Evolutionary conservation across 2,888 invertebrate species (phyloP), one percentile per base, ranked within the genome.

Genomic region (Heliconius cydno): DNA sequence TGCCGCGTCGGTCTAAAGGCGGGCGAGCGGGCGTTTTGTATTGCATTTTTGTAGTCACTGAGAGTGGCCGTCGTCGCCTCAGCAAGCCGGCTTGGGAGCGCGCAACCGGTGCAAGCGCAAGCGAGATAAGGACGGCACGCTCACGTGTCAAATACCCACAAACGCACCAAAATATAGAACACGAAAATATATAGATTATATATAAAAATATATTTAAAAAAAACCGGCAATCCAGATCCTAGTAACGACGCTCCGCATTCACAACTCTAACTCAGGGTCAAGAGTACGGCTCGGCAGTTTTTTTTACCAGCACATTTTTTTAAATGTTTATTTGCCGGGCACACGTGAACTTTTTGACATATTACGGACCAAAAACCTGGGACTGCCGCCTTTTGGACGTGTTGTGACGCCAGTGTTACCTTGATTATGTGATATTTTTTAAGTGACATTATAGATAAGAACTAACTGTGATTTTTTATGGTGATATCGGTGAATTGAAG

Each of bases 1-100:
- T 95, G 95, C 95, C 95, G 95, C 94, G 95, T 93, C 90, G 91
- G 91, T 94, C 94, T 94, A 92, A 92, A 94, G 94, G 94, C 94
- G 94, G 92, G 90, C 91, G 92, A 92, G 87, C 92, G 92, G 88
- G 90, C 88, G 89, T 92, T 92, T 92, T 92, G 88, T 93, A 92
- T 90, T 91, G 92, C 92, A 93, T 92, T 92, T 90, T 92, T 92
- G 91, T 92, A 86, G 86, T 86, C 83, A 90, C 90, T 90, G 88
- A 89, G 89, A 90, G 89, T 88, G 85, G 89, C 89, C 90, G 88
- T 88, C 84, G 83, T 74, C 70, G 81, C 82, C 83, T 80, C 77
- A 81, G 87, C 87, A 82, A 89, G 90, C 91, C 91, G 92, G 91
- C 91, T 90, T 89, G 88, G 89, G 87, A 85, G 89, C 94, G 93